Evolutionary conservation across 2,113 vertebrate genomes (phyloP), one percentile per base, ranked within the genome.

Genomic region (Echinops telfairi): DNA sequence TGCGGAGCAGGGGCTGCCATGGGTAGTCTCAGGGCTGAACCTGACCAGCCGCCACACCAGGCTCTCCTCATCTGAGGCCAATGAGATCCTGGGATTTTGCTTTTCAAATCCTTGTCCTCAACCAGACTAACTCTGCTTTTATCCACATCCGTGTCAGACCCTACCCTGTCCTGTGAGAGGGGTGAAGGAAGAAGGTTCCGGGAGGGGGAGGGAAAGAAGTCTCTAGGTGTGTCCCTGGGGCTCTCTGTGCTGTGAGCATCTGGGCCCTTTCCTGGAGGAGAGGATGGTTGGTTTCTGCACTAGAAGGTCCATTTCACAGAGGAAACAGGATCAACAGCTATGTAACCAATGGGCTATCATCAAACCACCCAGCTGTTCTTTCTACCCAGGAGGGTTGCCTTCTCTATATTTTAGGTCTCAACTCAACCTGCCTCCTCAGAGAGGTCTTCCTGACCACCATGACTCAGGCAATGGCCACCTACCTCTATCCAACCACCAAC

Each of bases 1-100:
- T 15, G 20, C 31, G 0, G 8, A 19, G 53, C 4, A 12, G 20
- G 79, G 0, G 1, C 60, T n/a, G 10, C 22, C 33, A 23, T 10
- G 10, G 47, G 47, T 9, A 11, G 33, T 12, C 33, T 12, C 0
- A 29, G 0, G 80, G 43, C 71, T 16, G 2, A 9, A 60, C 10
- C 53, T 23, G 73, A 31, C 60, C 29, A 57, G 12, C 23, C 10
- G 2, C 6, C 6, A 4, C n/a, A n/a, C 38, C 23, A 31, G 40
- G 36, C 47, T 66, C 40, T 89, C 78, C 16, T 40, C 17, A 6
- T 16, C 9, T 29, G 1, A 22, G 58, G 27, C 47, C 64, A 27
- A 29, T 14, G 53, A 58, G 68, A 43, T 23, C 3, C 57, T 22
- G 43, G n/a, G 27, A 76, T 33, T 19, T 73, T 0, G 6, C 62